A percentile compares a stretch with the other conserved stretches of the same genome.
phyloP scores from a whole-genome alignment of 2,797 vertebrate genomes.

The Characodon lateralis region DNA sequence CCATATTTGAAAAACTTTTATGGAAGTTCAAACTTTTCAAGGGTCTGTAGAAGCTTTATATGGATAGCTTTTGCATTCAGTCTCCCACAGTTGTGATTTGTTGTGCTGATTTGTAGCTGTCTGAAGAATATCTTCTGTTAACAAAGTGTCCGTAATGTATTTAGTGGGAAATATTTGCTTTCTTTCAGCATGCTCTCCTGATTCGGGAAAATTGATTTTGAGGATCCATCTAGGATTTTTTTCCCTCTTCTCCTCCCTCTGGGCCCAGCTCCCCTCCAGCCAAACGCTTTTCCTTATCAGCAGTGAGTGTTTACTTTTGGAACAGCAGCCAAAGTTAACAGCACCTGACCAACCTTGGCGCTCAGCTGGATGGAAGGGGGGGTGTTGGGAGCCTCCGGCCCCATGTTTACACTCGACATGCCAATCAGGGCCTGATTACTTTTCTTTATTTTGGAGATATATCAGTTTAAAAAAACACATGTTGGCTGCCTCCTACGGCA shows the following conservation, averaged over 20 bases:
- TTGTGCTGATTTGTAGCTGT: no score
- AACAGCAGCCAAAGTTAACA: conserved; percentile 58
- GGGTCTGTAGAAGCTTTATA: neutral
- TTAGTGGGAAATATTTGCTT: neutral
- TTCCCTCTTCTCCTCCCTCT: conserved; percentile 12
- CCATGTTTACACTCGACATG: conserved; percentile 43
- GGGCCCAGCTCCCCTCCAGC: conserved; percentile 14
- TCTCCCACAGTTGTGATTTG: neutral
- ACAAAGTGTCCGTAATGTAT: neutral
- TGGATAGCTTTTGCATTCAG: neutral
- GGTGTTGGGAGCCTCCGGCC: neutral
- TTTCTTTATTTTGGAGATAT: conserved; percentile 13
- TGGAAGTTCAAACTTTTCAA: neutral
- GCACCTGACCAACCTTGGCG: conserved; percentile 25
- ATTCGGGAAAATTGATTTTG: conserved; percentile 16
- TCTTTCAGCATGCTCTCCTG: neutral
- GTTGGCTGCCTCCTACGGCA: conserved; percentile 43
- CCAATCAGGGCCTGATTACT: conserved; percentile 43
- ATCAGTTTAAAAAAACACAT: conserved; percentile 45
- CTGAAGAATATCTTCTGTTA: neutral
- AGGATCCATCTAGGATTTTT: conserved; percentile 2
- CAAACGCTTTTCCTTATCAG: conserved; percentile 56
- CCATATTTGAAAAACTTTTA: neutral
- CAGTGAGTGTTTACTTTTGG: conserved; percentile 51
- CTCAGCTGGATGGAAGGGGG: conserved; percentile 16